A percentile compares a stretch with the other conserved stretches of the same genome.
Evolutionary conservation across 2,797 vertebrate genomes (phyloP).

Genomic region (Sebastes itinus): DNA sequence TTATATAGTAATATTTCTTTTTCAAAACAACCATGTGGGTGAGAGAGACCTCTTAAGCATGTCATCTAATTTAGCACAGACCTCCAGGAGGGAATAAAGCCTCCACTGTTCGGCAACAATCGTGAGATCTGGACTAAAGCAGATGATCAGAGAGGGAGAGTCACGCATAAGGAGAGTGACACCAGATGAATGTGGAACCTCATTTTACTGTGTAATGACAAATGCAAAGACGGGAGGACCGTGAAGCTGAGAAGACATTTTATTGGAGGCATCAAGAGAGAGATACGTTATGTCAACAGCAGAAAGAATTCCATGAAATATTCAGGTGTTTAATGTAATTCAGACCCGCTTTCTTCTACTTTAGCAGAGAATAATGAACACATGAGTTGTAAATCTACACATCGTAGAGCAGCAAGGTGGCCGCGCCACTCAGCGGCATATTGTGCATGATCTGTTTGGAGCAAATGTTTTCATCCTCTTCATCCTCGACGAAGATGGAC

Average conservation of each 20-base stretch:
- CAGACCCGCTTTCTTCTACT: neutral
- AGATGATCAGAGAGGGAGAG: conserved; percentile 31
- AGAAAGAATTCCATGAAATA: neutral
- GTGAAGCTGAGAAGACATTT: neutral
- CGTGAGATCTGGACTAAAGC: neutral
- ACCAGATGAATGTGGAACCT: neutral
- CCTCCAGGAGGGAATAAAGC: conserved; percentile 20
- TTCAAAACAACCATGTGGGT: neutral
- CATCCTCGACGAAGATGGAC: conserved; percentile 74
- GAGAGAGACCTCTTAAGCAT: neutral
- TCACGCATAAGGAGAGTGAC: neutral
- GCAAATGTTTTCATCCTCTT: conserved; percentile 61
- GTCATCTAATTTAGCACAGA: conserved; percentile 18
- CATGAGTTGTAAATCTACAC: conserved; percentile 20
- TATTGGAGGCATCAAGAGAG: conserved; percentile 3
- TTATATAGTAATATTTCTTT: neutral
- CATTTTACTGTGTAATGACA: conserved; percentile 20
- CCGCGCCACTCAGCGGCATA: conserved; percentile 24
- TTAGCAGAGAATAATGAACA: neutral
- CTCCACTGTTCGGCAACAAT: neutral
- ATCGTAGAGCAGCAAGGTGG: conserved; percentile 66
- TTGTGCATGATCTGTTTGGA: conserved; percentile 64
- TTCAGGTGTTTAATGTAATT: neutral
- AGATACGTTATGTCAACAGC: neutral
- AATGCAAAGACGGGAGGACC: neutral